Evolutionary conservation across 2,113 vertebrate genomes (phyloP).

Genomic region (Macrotus californicus): DNA sequence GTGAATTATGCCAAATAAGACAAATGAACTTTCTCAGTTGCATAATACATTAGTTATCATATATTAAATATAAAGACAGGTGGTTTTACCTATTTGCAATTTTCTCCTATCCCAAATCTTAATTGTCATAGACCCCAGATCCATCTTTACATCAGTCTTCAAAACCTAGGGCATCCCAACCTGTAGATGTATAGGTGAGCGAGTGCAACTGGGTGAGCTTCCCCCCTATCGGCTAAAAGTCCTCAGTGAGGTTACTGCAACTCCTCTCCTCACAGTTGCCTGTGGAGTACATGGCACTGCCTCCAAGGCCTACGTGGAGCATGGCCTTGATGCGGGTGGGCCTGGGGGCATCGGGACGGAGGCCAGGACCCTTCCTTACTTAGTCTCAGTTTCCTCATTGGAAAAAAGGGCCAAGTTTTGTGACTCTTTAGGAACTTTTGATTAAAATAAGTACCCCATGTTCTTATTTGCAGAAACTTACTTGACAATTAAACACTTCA

Average conservation of each 20-base stretch:
- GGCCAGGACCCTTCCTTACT: background rate
- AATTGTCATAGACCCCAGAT: background rate
- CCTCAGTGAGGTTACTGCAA: rapidly evolving
- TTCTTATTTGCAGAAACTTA: background rate
- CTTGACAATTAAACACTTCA: background rate
- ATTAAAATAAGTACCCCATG: background rate
- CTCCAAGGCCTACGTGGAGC: background rate
- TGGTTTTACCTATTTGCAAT: background rate
- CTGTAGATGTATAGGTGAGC: too few relatives aligned
- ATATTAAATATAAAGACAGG: background rate
- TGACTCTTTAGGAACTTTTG: background rate
- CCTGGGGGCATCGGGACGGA: rapidly evolving
- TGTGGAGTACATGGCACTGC: background rate
- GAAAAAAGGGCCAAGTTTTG: background rate
- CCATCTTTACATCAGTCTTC: background rate
- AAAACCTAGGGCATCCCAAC: rapidly evolving
- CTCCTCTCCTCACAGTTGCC: background rate
- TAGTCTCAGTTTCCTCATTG: background rate
- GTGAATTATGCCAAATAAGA: background rate
- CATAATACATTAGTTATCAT: background rate
- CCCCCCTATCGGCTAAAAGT: too few relatives aligned
- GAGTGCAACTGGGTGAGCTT: too few relatives aligned
- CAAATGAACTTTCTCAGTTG: background rate
- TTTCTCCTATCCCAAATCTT: background rate
- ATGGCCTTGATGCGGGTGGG: background rate